phyloP scores from a whole-genome alignment of 2,888 invertebrate species.

The Noctua pronuba region DNA sequence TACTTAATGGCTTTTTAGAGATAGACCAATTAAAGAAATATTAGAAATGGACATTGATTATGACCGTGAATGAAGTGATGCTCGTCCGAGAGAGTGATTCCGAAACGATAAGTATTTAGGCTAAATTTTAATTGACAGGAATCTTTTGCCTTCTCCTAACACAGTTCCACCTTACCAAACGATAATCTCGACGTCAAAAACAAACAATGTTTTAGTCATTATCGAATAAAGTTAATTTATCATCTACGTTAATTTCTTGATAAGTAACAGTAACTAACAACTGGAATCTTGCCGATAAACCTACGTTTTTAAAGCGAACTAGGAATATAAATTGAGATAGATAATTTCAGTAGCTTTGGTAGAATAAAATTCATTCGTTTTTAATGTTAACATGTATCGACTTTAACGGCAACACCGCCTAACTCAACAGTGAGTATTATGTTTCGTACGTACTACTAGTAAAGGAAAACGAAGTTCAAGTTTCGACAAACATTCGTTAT shows the following conservation, averaged over 20 bases:
- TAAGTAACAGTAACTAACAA: constrained; percentile 85
- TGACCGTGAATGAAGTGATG: constrained; percentile 57
- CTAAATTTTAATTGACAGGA: constrained; percentile 78
- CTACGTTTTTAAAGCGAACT: constrained; percentile 90
- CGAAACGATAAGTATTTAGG: constrained; percentile 80
- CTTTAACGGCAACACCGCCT: constrained; percentile 65
- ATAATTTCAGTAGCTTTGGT: constrained; percentile 90
- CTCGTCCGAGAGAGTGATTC: constrained; percentile 69
- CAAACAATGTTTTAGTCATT: constrained; percentile 75
- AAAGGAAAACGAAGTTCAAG: constrained; percentile 71
- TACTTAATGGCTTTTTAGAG: constrained; percentile 70
- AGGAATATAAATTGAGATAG: constrained; percentile 90
- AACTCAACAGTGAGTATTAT: constrained; percentile 81
- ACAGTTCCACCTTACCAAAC: constrained; percentile 88
- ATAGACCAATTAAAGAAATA: constrained; percentile 69
- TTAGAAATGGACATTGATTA: constrained; percentile 66
- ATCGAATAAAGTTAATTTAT: constrained; percentile 77
- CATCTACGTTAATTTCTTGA: constrained; percentile 84
- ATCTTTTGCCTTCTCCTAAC: constrained; percentile 80
- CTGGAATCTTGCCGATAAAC: constrained; percentile 89
- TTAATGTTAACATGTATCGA: constrained; percentile 73
- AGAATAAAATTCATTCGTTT: constrained; percentile 85
- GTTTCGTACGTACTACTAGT: constrained; percentile 74
- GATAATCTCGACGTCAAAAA: constrained; percentile 81
- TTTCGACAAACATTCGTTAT: constrained; percentile 64